A percentile compares a stretch with the other conserved stretches of the same genome.
Evolutionary conservation across 2,888 invertebrate species (phyloP).

Genomic region (Caradrina clavipalpis): DNA sequence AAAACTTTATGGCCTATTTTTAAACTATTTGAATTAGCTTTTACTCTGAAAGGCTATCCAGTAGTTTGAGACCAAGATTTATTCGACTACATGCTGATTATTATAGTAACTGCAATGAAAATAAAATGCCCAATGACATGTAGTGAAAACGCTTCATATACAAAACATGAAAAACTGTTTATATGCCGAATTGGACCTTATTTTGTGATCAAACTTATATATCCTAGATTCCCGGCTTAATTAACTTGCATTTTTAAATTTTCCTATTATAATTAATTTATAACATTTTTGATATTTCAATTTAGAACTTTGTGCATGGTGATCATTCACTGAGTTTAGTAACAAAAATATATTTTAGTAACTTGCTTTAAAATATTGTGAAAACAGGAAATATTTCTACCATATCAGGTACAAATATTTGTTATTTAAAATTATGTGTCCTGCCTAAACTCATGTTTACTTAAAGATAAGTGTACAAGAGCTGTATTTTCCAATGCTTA

Average conservation of each 20-base stretch:
- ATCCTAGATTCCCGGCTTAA: conserved; percentile 73
- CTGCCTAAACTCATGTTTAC: conserved; percentile 9
- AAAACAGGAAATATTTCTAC: background rate
- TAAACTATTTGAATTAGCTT: background rate
- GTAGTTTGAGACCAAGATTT: conserved; percentile 8
- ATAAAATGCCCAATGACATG: conserved; percentile 70
- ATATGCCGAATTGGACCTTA: conserved; percentile 81
- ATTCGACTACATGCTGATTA: conserved; percentile 21
- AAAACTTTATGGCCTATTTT: conserved; percentile 7
- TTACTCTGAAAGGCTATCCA: background rate
- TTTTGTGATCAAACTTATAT: conserved; percentile 71
- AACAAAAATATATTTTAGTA: background rate
- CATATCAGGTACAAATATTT: background rate
- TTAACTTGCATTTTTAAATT: conserved; percentile 66
- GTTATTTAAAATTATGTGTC: background rate
- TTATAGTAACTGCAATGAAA: conserved; percentile 52
- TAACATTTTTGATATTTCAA: conserved; percentile 73
- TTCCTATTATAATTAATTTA: conserved; percentile 69
- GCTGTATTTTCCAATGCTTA: background rate
- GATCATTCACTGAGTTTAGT: conserved; percentile 60
- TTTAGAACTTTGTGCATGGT: conserved; percentile 71
- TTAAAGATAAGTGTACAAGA: conserved; percentile 10
- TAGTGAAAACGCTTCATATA: conserved; percentile 67
- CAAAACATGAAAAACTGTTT: conserved; percentile 69
- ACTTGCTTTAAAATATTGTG: background rate